A percentile compares a stretch with the other conserved stretches of the same genome.
These are phyloP conservation scores for Cardinalis cardinalis DNA, from an alignment of 2,113 vertebrate genomes.

Conservation along the genomic window DNA sequence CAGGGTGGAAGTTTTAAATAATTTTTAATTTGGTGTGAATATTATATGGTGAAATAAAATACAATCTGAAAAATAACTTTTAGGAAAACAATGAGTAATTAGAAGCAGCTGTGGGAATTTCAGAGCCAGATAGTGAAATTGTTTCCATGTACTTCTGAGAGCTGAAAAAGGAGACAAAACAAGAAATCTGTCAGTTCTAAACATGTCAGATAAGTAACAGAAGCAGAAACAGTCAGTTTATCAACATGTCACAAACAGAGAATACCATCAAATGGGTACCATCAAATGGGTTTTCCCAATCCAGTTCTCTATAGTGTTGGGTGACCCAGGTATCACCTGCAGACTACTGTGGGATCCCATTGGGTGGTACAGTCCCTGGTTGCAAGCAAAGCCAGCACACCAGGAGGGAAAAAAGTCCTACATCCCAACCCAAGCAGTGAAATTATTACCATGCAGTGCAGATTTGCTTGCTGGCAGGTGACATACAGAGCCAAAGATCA, in stretches of 20 bases:
- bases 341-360: background rate
- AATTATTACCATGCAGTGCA: too few species aligned
- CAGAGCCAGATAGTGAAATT: background rate
- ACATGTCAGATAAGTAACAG: background rate
- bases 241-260: background rate
- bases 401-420: background rate
- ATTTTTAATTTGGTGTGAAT: background rate
- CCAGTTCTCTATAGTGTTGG: too few species aligned
- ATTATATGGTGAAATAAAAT: background rate
- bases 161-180: background rate
- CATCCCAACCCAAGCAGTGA: background rate
- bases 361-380: background rate
- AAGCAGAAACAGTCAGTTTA: background rate
- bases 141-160: background rate
- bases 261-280: background rate
- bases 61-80: constrained; percentile 13
- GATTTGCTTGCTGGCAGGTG: background rate
- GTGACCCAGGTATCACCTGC: background rate
- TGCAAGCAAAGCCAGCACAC: background rate
- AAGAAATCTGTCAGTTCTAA: background rate
- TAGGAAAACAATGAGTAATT: background rate
- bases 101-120: background rate
- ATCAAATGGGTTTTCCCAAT: background rate
- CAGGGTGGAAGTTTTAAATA: background rate
- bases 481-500: background rate